phyloP scores from a whole-genome alignment of 2,113 vertebrate genomes.

The Myiopsitta monachus region DNA sequence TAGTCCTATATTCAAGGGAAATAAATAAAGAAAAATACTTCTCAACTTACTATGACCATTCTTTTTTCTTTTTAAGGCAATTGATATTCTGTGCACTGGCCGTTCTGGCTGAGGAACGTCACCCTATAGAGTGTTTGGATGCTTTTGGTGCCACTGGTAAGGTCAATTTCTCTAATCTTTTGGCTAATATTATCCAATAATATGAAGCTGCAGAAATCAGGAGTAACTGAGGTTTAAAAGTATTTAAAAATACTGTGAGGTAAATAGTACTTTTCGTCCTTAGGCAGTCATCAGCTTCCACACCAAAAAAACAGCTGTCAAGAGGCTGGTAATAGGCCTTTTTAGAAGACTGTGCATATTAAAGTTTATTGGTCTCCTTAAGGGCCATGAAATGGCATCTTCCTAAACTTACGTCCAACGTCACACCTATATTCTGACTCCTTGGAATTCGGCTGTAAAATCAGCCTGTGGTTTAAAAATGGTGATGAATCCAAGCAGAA shows the following conservation, averaged over 20 bases:
- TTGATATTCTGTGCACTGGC: slow-evolving; percentile 91
- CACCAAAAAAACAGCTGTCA: neutral
- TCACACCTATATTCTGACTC: neutral
- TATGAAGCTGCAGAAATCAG: neutral
- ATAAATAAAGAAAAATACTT: neutral
- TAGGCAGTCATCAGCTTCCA: neutral
- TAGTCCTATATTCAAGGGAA: neutral
- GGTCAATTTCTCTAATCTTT: slow-evolving; percentile 7
- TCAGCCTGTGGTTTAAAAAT: neutral
- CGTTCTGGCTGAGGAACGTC: slow-evolving; percentile 86
- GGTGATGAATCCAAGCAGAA: neutral
- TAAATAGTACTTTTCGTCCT: neutral
- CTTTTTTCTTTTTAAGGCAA: slow-evolving; percentile 79
- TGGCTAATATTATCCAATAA: neutral
- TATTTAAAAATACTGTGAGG: neutral
- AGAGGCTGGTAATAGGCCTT: neutral
- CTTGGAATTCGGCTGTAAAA: neutral
- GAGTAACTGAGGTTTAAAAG: neutral
- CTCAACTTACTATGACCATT: neutral
- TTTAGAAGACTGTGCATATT: neutral
- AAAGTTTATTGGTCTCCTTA: neutral
- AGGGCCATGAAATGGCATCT: neutral
- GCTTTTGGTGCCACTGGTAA: slow-evolving; percentile 96
- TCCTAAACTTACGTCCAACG: neutral
- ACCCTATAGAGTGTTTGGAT: slow-evolving; percentile 92